Evolutionary conservation across 2,797 vertebrate genomes (phyloP), one percentile per base, ranked within the genome.

Genomic region (Protonibea diacanthus): DNA sequence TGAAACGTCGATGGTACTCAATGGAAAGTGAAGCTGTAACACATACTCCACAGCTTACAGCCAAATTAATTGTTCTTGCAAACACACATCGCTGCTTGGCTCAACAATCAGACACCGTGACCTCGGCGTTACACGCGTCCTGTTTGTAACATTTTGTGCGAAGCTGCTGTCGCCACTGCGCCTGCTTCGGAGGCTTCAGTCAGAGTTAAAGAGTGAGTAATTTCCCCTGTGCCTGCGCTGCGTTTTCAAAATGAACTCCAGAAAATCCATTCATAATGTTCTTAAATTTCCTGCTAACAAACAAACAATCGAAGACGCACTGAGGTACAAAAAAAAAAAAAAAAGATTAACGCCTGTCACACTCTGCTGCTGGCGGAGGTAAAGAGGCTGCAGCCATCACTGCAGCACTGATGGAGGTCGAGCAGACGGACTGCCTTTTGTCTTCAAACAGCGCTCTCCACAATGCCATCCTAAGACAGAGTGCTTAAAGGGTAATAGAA

Each of bases 361-460:
- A 27, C 14, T 71, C 6, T 52, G 49, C 6, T 57, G 49, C 20
- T 27, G 64, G 55, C n/a, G 47, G 56, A 55, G 6, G 47, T 18
- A 11, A 67, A 72, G 60, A 65, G 18, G 70, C 75, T 68, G 78
- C 58, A 29, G 60, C 5, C 25, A 65, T 77, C 27, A 38, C 59
- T 70, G 60, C 14, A 3, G 52, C 57, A 45, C 64, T 48, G 38
- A 67, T 38, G 40, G 44, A 80, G 49, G 25, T 17, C 45, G 48
- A 70, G 38, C 18, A 27, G 11, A 70, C 42, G 44, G 15, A 17
- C 45, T 48, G 47, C 23, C 13, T 21, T 42, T 58, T 75, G 11
- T 55, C 42, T 71, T n/a, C 40, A 47, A 8, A 8, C 38, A 25
- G 1, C 12, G 18, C n/a, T 64, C 57, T 33, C 10, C 55, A 13